These are phyloP conservation scores for Enteromius fasciolatus DNA, from an alignment of 2,797 vertebrate genomes.

Conservation along the genomic window DNA sequence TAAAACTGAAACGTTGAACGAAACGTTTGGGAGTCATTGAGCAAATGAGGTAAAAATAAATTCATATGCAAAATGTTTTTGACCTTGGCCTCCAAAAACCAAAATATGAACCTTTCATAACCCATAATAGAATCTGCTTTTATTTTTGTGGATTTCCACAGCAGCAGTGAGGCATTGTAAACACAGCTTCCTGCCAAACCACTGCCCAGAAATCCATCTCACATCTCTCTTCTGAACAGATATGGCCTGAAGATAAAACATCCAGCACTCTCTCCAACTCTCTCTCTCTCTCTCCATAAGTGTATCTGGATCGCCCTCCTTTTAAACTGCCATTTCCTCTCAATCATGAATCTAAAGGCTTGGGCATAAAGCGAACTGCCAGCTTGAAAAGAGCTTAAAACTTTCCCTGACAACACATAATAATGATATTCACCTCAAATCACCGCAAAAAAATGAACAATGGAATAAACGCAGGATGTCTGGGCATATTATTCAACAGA, in stretches of 20 bases:
- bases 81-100: too few species aligned
- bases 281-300: not conserved
- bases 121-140: not conserved
- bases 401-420: conserved; percentile 38
- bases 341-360: conserved; percentile 43
- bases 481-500: conserved; percentile 35
- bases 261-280: not conserved
- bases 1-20: too few species aligned
- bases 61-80: too few species aligned
- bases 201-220: conserved; percentile 32
- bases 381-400: conserved; percentile 39
- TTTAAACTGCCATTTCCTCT: conserved; percentile 19
- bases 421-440: conserved; percentile 50
- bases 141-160: conserved; percentile 5
- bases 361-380: conserved; percentile 17
- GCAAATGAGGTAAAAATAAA: too few species aligned
- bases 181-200: conserved; percentile 22
- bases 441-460: conserved; percentile 38
- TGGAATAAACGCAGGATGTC: conserved; percentile 43
- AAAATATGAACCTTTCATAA: too few species aligned
- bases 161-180: not conserved
- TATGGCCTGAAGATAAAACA: conserved; percentile 32
- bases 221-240: conserved; percentile 42
- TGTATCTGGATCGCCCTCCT: conserved; percentile 9
- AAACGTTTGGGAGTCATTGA: too few species aligned